phyloP scores from a whole-genome alignment of 2,888 invertebrate species.

The Lycocerus yunnanus region DNA sequence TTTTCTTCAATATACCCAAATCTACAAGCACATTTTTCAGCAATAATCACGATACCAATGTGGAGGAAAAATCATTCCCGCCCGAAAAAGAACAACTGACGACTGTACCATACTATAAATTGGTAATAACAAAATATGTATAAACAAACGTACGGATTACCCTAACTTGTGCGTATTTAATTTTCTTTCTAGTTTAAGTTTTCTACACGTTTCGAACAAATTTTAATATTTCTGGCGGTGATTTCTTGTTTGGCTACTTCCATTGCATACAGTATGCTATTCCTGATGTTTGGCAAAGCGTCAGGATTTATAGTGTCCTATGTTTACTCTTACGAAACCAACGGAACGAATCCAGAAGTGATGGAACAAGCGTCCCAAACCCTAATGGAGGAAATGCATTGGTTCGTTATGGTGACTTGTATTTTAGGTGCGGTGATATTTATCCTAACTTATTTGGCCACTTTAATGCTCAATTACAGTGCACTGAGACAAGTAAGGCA shows the following conservation, averaged over 20 bases:
- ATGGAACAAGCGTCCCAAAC: constrained; percentile 47
- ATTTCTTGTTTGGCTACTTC: constrained; percentile 65
- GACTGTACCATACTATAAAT: background rate
- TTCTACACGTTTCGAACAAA: constrained; percentile 62
- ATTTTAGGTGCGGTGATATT: constrained; percentile 66
- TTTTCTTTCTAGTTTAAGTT: constrained; percentile 67
- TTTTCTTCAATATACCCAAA: too few species aligned
- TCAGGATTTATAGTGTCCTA: constrained; percentile 63
- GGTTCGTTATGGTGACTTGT: constrained; percentile 66
- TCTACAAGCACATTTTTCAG: background rate
- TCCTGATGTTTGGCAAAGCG: constrained; percentile 68
- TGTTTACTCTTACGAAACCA: constrained; percentile 24
- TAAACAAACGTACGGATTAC: too few species aligned
- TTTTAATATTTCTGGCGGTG: constrained; percentile 62
- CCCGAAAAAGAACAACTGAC: background rate
- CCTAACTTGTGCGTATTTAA: too few species aligned
- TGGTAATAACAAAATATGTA: too few species aligned
- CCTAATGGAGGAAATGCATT: constrained; percentile 58
- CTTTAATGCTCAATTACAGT: constrained; percentile 46
- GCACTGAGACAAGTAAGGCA: background rate
- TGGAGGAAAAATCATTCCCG: background rate
- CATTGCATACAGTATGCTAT: constrained; percentile 68
- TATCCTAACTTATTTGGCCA: constrained; percentile 66
- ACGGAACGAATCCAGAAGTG: background rate
- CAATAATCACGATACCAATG: background rate